phyloP scores from a whole-genome alignment of 2,797 vertebrate genomes.

The Xyrichtys novacula region DNA sequence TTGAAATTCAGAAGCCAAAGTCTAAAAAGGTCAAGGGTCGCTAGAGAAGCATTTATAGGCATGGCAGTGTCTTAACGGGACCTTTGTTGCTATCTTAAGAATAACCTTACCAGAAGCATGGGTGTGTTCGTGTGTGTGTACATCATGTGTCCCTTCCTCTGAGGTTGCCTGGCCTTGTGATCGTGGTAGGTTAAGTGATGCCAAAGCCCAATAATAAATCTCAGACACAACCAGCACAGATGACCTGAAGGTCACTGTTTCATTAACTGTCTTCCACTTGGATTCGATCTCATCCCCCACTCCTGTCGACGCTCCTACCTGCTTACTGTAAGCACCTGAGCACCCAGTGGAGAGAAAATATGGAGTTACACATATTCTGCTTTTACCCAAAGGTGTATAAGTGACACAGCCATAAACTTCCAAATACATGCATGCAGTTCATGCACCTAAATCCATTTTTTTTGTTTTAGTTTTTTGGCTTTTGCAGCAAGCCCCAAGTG shows the following conservation, averaged over 20 bases:
- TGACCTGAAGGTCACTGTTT: conserved; percentile 82
- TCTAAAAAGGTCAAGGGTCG: conserved; percentile 78
- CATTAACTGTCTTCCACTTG: conserved; percentile 85
- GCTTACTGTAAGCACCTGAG: conserved; percentile 13
- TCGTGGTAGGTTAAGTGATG: conserved; percentile 70
- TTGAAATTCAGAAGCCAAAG: conserved; percentile 77
- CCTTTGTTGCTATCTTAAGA: conserved; percentile 43
- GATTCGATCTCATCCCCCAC: conserved; percentile 72
- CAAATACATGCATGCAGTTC: too few species aligned
- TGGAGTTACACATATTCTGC: too few species aligned
- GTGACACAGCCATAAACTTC: too few species aligned
- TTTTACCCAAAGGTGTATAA: too few species aligned
- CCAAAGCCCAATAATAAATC: conserved; percentile 82
- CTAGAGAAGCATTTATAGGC: conserved; percentile 57
- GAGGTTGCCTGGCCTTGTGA: conserved; percentile 67
- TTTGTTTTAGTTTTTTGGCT: too few species aligned
- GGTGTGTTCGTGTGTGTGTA: conserved; percentile 6
- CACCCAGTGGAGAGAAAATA: conserved; percentile 16
- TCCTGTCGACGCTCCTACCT: conserved; percentile 37
- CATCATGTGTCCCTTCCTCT: conserved; percentile 34
- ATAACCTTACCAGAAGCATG: conserved; percentile 38
- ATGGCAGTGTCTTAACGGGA: conserved; percentile 33
- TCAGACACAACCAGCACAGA: conserved; percentile 66
- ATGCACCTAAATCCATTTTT: too few species aligned
- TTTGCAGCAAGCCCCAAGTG: too few species aligned